phyloP scores from a whole-genome alignment of 2,888 invertebrate species.

The Epicampocera succincta region DNA sequence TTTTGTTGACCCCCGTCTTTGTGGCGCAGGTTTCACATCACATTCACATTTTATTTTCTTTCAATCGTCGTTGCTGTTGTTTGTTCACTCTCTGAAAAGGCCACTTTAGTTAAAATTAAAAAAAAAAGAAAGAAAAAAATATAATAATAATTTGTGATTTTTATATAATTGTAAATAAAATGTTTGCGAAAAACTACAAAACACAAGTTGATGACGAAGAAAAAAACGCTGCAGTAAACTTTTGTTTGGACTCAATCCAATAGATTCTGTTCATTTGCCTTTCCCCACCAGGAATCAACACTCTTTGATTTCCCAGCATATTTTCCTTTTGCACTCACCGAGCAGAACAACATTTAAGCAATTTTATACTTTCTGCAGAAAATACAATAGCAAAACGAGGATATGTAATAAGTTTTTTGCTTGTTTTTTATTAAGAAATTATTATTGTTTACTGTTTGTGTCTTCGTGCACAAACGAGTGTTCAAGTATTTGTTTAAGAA shows the following conservation, averaged over 20 bases:
- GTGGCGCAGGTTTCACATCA: constrained; percentile 67
- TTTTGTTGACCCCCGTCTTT: constrained; percentile 64
- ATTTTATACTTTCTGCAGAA: constrained; percentile 21
- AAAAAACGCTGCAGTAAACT: constrained; percentile 68
- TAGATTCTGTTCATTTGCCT: background rate
- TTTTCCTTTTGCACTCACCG: constrained; percentile 22
- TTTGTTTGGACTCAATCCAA: constrained; percentile 68
- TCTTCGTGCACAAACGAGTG: constrained; percentile 12
- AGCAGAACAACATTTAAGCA: constrained; percentile 44
- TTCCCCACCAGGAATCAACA: constrained; percentile 12
- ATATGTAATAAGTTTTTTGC: background rate
- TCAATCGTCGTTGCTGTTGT: constrained; percentile 17
- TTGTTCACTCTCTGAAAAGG: constrained; percentile 48
- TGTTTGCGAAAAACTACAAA: background rate
- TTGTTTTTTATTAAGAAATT: constrained; percentile 50
- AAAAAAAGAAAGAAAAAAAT: constrained; percentile 35
- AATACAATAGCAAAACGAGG: constrained; percentile 5
- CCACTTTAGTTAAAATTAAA: constrained; percentile 58
- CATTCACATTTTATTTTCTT: constrained; percentile 39
- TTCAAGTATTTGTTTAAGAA: constrained; percentile 55
- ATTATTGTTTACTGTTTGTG: constrained; percentile 55
- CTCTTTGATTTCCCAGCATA: constrained; percentile 1
- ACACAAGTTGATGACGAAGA: constrained; percentile 28
- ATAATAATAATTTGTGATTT: constrained; percentile 60
- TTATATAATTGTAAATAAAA: constrained; percentile 63